Conservation (phyloP, 2,797 vertebrate genomes). For the Meriones psammophilus region DNA sequence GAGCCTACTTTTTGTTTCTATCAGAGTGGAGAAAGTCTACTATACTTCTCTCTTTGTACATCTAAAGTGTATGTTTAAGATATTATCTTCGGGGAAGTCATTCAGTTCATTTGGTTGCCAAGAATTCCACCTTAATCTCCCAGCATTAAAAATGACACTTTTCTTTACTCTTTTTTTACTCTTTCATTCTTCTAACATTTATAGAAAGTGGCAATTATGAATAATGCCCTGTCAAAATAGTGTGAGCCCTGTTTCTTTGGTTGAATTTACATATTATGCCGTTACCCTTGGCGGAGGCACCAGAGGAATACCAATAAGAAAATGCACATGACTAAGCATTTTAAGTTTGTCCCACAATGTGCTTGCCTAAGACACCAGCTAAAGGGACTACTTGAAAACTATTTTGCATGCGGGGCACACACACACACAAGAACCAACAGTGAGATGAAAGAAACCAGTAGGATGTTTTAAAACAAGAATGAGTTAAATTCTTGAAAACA, state of each 20-base stretch:
- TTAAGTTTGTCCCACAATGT: conserved; percentile 75
- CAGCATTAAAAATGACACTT: conserved; percentile 67
- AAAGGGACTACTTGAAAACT: conserved; percentile 35
- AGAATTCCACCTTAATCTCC: conserved; percentile 61
- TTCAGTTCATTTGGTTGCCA: background rate
- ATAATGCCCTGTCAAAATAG: conserved; percentile 70
- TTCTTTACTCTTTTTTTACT: conserved; percentile 59
- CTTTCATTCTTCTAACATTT: conserved; percentile 66
- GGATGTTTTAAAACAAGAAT: background rate
- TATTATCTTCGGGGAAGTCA: background rate
- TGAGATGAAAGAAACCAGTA: background rate
- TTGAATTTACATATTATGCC: conserved; percentile 64
- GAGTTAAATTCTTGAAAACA: conserved; percentile 22
- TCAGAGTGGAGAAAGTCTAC: background rate
- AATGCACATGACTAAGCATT: conserved; percentile 54
- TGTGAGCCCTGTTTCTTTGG: conserved; percentile 67
- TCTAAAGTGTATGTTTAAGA: background rate
- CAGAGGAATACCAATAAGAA: conserved; percentile 73
- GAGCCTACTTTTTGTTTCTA: background rate
- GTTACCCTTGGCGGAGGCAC: background rate
- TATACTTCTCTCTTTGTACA: background rate
- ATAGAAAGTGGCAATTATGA: conserved; percentile 63
- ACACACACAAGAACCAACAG: background rate
- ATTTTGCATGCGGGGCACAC: background rate
- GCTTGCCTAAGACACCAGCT: background rate